Base-by-base conservation (phyloP, 1,140 invertebrate genomes). In the Pseudomyrmex gracilis region DNA sequence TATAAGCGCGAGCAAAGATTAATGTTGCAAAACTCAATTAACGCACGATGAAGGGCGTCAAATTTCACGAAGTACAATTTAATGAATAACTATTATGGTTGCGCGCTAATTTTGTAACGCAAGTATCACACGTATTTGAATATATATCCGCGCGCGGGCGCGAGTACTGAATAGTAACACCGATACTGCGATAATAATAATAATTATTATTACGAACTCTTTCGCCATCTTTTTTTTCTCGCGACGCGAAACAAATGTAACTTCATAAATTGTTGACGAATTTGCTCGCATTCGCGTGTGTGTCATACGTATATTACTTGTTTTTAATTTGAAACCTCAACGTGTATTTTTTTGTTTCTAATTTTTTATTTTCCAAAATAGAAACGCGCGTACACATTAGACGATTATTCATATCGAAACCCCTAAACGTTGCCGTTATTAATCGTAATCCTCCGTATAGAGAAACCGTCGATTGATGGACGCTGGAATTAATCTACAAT, bases 401-500 rank as follows among this genome's bases (percentile, higher is more conserved):
- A 67, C 24, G 67, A 70, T 87, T 84, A 84, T 61, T 87, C 76
- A 87, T 84, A 66, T 60, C 17, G 15, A 73, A 55, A 68, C 60
- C 22, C 5, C 57, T 53, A 67, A 71, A 74, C 47, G 2, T 12
- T 55, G 10, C 64, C 53, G 47, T 64, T 87, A 87, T 84, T 87
- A 87, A 87, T 61, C 55, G 24, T 78, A 78, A 86, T 68, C 55
- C 57, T 45, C 53, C 17, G 57, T 64, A 68, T 73, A 51, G 80
- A 34, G 24, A 34, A 51, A 20, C 73, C 55, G 67, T 63, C 60
- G 73, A 84, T 80, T 84, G 85, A 84, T 53, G 43, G 73, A 73
- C 67, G 63, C 60, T 24, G 12, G 73, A 84, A 84, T 87, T 86
- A 87, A 84, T 87, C 61, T 53, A 57, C 53, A 80, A 84, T 78